Evolutionary conservation across 2,888 invertebrate species (phyloP), one percentile per base, ranked within the genome.

Genomic region (Apamea crenata): DNA sequence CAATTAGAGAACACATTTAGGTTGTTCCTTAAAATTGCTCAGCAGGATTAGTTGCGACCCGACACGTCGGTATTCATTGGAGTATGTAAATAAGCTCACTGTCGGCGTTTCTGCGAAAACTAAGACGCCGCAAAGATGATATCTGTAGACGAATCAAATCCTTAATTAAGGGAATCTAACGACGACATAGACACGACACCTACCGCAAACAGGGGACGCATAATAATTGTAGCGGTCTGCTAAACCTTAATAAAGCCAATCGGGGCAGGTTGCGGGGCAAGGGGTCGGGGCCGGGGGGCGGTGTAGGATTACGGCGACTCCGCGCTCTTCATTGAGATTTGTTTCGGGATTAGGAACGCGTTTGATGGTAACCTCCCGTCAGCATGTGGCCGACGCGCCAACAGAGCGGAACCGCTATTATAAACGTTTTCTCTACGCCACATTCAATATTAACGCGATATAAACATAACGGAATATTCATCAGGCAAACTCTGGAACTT

Each of bases 221-320:
- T 97, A 96, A 96, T 97, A 97, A 96, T 96, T 95, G 96, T 96
- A 96, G 96, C 96, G 96, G 96, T 96, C 96, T 96, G 95, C 95
- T 96, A 96, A 96, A 96, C 96, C 96, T 96, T 97, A 97, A 97
- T 97, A 97, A 96, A 96, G 96, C 95, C 96, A 96, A 97, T 96
- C 95, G 95, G 94, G 94, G 91, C 89, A 90, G 92, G 91, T 90
- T 87, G 91, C 90, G 93, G 90, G 90, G 90, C 86, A 86, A 90
- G 84, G 91, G 90, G 89, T 85, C 83, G 90, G 88, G 89, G 90
- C 82, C 80, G 86, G 90, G 90, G 90, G 91, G 90, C 87, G 91
- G 93, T 92, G 92, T 88, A 91, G 96, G 96, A 96, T 96, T 96
- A 95, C 91, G 91, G 93, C 92, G 94, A 94, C 94, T 95, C 94